Percentiles rank a stretch among this genome's conserved stretches.
phyloP scores from a whole-genome alignment of 2,797 vertebrate genomes.

The Pelochelys cantorii region DNA sequence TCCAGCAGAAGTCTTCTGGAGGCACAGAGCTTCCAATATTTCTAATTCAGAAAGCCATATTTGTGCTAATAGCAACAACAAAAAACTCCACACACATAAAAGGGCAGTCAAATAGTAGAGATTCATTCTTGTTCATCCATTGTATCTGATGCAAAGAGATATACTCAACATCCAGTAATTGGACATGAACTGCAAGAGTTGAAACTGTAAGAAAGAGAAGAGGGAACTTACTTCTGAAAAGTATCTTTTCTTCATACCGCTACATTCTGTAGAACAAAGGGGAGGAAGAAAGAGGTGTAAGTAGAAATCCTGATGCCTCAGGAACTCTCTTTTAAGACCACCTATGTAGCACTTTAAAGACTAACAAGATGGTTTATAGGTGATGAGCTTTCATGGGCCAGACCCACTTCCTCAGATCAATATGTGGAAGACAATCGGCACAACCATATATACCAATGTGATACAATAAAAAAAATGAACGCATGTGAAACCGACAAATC shows the following conservation, averaged over 20 bases:
- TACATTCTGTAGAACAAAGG: not conserved
- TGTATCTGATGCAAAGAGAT: not conserved
- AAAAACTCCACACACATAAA: not conserved
- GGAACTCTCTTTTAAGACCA: not conserved
- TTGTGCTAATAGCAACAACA: not conserved
- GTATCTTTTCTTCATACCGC: not conserved
- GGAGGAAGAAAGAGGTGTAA: not conserved
- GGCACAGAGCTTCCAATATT: not conserved
- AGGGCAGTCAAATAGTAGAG: not conserved
- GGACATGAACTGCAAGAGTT: not conserved
- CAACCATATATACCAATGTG: too few species aligned
- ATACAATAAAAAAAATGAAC: too few species aligned
- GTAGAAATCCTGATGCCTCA: not conserved
- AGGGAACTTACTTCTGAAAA: not conserved
- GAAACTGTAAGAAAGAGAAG: not conserved
- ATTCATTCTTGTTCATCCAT: not conserved
- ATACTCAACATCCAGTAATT: not conserved
- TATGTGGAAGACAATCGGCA: too few species aligned
- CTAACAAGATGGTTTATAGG: too few species aligned
- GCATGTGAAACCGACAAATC: too few species aligned
- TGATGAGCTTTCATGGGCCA: too few species aligned
- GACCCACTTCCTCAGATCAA: too few species aligned
- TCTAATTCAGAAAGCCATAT: not conserved
- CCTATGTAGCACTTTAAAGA: too few species aligned
- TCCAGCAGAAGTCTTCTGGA: conserved; percentile 20